A percentile compares a stretch with the other conserved stretches of the same genome.
Evolutionary conservation across 37 sponge, comb jelly and placozoan species (phyloP).

Genomic region (Aplysina aerophoba): DNA sequence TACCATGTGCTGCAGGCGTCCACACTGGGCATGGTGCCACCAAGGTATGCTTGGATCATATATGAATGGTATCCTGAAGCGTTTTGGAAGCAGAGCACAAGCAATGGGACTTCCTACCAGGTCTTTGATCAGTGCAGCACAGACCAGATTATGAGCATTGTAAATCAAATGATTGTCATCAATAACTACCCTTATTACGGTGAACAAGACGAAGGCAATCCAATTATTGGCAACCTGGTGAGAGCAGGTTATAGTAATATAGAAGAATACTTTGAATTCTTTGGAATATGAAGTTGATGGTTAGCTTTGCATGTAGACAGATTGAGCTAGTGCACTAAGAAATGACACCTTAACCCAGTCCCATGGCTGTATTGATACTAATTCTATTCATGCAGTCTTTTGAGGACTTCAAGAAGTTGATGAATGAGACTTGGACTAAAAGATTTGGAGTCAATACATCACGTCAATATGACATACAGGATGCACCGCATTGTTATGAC

Average conservation of each 20-base stretch:
- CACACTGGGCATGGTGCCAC: slow-evolving; percentile 35
- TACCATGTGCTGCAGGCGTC: slow-evolving; percentile 30
- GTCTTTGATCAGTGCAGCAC: slow-evolving; percentile 12
- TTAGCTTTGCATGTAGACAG: too few species aligned
- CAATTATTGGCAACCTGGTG: slow-evolving; percentile 29
- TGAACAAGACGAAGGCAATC: background rate
- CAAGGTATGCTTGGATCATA: slow-evolving; percentile 46
- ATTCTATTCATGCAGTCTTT: too few species aligned
- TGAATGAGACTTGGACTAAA: too few species aligned
- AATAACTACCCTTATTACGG: slow-evolving; percentile 47
- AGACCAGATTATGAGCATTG: background rate
- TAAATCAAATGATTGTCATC: slow-evolving; percentile 44
- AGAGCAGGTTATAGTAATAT: too few species aligned
- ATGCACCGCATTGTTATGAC: slow-evolving; percentile 46
- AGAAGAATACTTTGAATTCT: too few species aligned
- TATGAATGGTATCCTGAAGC: slow-evolving; percentile 56
- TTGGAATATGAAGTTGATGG: too few species aligned
- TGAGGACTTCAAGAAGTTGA: too few species aligned
- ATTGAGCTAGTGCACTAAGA: too few species aligned
- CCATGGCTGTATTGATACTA: too few species aligned
- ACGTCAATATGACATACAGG: too few species aligned
- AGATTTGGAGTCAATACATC: too few species aligned
- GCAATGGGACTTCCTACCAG: background rate
- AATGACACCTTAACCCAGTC: too few species aligned
- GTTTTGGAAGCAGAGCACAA: slow-evolving; percentile 37